Evolutionary conservation across 1,140 invertebrate species (phyloP), one percentile per base, ranked within the genome.

Genomic region (Chrysomallon squamiferum): DNA sequence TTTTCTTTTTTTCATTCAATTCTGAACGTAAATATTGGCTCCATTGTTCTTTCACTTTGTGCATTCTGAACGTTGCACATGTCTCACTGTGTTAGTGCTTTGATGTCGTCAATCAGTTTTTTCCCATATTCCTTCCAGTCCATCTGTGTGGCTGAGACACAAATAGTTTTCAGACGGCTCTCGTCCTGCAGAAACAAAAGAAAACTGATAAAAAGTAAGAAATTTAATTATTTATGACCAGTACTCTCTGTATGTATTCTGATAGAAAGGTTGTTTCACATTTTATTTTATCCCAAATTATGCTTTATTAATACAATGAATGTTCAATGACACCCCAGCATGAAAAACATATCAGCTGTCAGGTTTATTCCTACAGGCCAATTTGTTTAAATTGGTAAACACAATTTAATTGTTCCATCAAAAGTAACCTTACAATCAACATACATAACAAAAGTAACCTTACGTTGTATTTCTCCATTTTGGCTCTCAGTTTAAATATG

Each of bases 401-500:
- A n/a, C n/a, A 13, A n/a, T 43, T 43, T 43, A 43, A 43, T n/a
- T 11, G 0, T n/a, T 11, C 41, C 11, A 11, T 43, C 41, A 43
- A n/a, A 11, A 43, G n/a, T 43, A 43, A 13, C n/a, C 41, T n/a
- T 13, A n/a, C 41, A 13, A 43, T 43, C 15, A 18, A 1, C 20
- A 45, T 20, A 3, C 43, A 9, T 43, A 47, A 11, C 6, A n/a
- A 11, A n/a, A 18, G 5, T n/a, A n/a, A n/a, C n/a, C 75, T 82
- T 80, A 85, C 95, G 85, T 94, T 96, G 77, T 92, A 99, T 20
- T 89, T 92, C 84, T 99, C 96, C 81, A 93, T 89, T 84, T 95
- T 96, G 20, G 92, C 90, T 67, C 94, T 87, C 49, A 97, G 86
- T 80, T 92, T 93, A 76, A 97, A 93, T 13, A 92, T 87, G 72